Conservation (phyloP, 2,113 vertebrate genomes). For the Uria aalge region DNA sequence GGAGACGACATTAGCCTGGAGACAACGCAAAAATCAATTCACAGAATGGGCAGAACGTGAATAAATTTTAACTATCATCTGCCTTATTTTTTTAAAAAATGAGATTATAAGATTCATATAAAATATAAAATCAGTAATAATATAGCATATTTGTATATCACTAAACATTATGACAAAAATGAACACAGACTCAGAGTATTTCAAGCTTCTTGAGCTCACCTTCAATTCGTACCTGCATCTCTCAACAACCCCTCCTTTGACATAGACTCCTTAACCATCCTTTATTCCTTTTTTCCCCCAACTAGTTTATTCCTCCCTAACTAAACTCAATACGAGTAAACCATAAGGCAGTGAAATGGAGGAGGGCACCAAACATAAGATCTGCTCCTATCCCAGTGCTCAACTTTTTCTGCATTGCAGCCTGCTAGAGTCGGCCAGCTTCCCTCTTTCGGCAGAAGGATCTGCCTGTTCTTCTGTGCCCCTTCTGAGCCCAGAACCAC, state of each 20-base stretch:
- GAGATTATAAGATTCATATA: background rate
- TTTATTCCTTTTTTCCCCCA: background rate
- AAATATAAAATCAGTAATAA: background rate
- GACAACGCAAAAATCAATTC: background rate
- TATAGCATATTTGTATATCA: background rate
- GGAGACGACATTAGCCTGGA: background rate
- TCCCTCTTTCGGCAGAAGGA: background rate
- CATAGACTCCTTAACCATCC: background rate
- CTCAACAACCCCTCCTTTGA: background rate
- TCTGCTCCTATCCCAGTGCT: background rate
- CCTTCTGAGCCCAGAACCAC: background rate
- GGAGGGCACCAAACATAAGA: background rate
- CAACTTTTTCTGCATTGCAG: background rate
- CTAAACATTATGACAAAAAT: background rate
- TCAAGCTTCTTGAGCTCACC: background rate
- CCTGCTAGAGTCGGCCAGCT: background rate
- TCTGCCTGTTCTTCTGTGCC: background rate
- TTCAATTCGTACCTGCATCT: background rate
- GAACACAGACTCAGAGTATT: background rate
- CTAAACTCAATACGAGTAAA: background rate
- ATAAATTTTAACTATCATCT: background rate
- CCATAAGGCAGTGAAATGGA: background rate
- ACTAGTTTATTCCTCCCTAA: background rate
- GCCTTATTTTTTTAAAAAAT: background rate
- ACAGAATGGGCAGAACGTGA: background rate